Evolutionary conservation across 2,113 vertebrate species (phyloP).

Genomic region (Rattus norvegicus): DNA sequence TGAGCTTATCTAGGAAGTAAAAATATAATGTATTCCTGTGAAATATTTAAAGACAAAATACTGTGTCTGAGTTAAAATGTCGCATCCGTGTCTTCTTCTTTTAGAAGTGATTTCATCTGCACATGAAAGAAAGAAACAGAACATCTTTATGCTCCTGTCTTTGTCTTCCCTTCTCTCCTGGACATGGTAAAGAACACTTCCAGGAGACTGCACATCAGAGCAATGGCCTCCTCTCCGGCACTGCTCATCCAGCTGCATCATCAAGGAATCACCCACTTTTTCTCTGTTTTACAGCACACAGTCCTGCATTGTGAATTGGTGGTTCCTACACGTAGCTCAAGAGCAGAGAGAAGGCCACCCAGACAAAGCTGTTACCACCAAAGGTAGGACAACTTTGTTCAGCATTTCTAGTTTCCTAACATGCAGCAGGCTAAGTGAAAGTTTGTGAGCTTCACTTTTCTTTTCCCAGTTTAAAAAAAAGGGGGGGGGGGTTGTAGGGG

Average conservation of each 20-base stretch:
- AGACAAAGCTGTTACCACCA: not conserved
- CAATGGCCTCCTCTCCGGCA: not conserved
- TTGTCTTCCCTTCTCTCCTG: not conserved
- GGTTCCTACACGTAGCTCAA: not conserved
- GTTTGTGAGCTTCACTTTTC: not conserved
- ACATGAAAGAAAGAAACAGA: not conserved
- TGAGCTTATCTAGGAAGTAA: conserved; percentile 2
- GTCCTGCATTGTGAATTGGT: not conserved
- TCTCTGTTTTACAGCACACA: not conserved
- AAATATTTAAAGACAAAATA: not conserved
- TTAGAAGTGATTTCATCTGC: not conserved
- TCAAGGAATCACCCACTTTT: not conserved
- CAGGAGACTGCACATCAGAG: not conserved
- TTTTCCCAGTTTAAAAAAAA: not conserved
- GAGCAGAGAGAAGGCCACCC: not conserved
- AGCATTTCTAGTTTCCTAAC: not conserved
- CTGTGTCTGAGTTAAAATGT: not conserved
- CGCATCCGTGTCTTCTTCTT: not conserved
- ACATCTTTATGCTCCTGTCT: not conserved
- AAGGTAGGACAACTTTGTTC: not conserved
- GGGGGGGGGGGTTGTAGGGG: not conserved
- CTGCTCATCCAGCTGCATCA: not conserved
- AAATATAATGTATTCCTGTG: not conserved
- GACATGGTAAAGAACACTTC: not conserved
- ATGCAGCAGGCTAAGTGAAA: not conserved